phyloP scores from a whole-genome alignment of 2,797 vertebrate genomes.

The Rachycentron canadum region DNA sequence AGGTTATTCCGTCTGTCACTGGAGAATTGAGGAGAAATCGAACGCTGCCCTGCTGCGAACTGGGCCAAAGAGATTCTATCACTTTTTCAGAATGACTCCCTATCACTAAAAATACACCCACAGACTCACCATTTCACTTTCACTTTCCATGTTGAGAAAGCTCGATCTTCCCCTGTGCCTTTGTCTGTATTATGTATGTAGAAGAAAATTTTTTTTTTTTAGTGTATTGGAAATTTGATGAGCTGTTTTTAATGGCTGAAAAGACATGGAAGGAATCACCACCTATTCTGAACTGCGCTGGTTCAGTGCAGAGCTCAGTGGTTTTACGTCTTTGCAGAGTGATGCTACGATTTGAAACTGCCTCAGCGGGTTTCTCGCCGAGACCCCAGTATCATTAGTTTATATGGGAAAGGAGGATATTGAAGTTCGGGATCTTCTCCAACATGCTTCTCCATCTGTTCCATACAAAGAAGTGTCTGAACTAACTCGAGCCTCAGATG shows the following conservation, averaged over 20 bases:
- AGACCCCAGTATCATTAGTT: slow-evolving; percentile 2
- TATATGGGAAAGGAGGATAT: slow-evolving; percentile 20
- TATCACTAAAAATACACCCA: slow-evolving; percentile 11
- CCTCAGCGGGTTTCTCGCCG: not conserved
- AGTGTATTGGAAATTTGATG: slow-evolving; percentile 18
- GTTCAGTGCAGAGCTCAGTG: slow-evolving; percentile 31
- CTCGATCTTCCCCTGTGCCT: not conserved
- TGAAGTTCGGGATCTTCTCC: slow-evolving; percentile 26
- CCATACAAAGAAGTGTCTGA: slow-evolving; percentile 33
- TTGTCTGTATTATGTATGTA: slow-evolving; percentile 26
- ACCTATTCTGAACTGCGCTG: slow-evolving; percentile 13
- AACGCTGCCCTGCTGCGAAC: slow-evolving; percentile 43
- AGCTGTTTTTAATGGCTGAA: slow-evolving; percentile 30
- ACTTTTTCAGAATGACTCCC: slow-evolving; percentile 29
- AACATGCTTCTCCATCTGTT: slow-evolving; percentile 59
- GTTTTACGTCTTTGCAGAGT: slow-evolving; percentile 38
- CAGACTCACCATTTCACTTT: not conserved
- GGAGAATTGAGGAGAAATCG: slow-evolving; percentile 63
- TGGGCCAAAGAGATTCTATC: slow-evolving; percentile 14
- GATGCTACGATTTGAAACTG: slow-evolving; percentile 40
- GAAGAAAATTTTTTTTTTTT: not conserved
- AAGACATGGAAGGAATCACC: slow-evolving; percentile 16
- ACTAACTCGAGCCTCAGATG: slow-evolving; percentile 30
- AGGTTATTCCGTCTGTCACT: slow-evolving; percentile 76
- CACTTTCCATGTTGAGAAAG: slow-evolving; percentile 8